Percentiles rank a stretch among this genome's conserved stretches.
Evolutionary conservation across 2,113 vertebrate genomes (phyloP).

Genomic region (Carassius carassius): DNA sequence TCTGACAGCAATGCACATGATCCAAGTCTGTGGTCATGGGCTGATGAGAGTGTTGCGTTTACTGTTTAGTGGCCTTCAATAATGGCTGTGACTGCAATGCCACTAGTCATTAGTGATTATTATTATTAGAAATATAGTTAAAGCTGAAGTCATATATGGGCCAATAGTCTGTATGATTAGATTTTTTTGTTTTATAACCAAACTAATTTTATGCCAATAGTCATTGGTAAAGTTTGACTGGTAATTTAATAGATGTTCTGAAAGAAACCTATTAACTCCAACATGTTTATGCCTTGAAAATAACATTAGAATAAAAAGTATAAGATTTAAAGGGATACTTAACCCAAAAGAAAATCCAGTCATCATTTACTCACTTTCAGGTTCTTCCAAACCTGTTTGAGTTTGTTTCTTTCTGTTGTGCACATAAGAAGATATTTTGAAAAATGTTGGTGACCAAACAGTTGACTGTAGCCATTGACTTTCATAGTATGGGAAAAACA

Average conservation of each 20-base stretch:
- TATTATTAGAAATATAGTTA: neutral
- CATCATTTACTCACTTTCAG: no score
- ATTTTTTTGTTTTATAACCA: neutral
- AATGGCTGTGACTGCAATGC: neutral
- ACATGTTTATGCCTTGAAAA: neutral
- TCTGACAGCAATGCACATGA: conserved; percentile 28
- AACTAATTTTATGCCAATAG: neutral
- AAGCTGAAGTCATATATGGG: neutral
- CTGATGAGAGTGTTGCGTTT: conserved; percentile 8
- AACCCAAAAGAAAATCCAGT: no score
- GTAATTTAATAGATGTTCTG: neutral
- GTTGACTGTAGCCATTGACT: no score
- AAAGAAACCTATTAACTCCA: neutral
- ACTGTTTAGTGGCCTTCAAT: conserved; percentile 7
- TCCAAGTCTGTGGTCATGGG: conserved; percentile 21
- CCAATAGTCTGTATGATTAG: neutral
- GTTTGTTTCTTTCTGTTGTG: no score
- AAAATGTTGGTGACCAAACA: no score
- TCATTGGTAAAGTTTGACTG: neutral
- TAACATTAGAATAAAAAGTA: neutral
- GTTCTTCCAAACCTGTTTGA: no score
- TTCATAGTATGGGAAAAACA: no score
- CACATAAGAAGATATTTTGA: no score
- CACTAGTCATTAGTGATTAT: neutral
- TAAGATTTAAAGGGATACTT: no score